phyloP scores from a whole-genome alignment of 2,113 vertebrate species.

The Corythaeola cristata region DNA sequence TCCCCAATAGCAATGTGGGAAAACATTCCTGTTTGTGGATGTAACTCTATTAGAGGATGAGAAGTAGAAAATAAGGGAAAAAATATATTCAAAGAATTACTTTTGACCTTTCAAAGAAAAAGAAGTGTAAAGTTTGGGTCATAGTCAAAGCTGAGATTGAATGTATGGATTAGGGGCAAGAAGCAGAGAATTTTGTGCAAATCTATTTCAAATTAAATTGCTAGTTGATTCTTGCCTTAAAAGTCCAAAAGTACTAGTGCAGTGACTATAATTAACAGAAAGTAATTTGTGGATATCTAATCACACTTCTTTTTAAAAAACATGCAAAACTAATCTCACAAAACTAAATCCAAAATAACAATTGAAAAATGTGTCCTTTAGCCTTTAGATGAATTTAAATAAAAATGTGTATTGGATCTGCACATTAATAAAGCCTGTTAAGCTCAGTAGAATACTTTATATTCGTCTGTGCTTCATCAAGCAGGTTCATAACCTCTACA shows the following conservation, averaged over 20 bases:
- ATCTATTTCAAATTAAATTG: conserved; percentile 66
- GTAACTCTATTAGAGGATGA: background rate
- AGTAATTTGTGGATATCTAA: conserved; percentile 69
- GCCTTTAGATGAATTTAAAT: conserved; percentile 76
- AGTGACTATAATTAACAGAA: conserved; percentile 59
- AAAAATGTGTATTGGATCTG: conserved; percentile 69
- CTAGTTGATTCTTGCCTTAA: background rate
- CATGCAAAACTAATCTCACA: conserved; percentile 65
- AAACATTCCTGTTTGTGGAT: background rate
- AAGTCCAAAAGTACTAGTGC: conserved; percentile 5
- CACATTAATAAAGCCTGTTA: conserved; percentile 77
- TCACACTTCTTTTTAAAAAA: conserved; percentile 44
- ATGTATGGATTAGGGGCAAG: background rate
- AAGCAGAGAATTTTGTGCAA: background rate
- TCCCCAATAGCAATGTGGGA: background rate
- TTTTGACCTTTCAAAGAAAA: background rate
- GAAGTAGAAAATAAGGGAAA: background rate
- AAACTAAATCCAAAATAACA: conserved; percentile 77
- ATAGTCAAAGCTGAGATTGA: background rate
- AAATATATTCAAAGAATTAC: background rate
- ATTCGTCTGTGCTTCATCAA: conserved; percentile 78
- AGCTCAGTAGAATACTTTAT: conserved; percentile 74
- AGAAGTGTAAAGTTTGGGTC: background rate
- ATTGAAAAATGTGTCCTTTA: conserved; percentile 74
- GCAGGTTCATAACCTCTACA: conserved; percentile 75